A percentile compares a stretch with the other conserved stretches of the same genome.
Evolutionary conservation across 2,797 vertebrate species (phyloP).

Genomic region (Acropternis orthonyx): DNA sequence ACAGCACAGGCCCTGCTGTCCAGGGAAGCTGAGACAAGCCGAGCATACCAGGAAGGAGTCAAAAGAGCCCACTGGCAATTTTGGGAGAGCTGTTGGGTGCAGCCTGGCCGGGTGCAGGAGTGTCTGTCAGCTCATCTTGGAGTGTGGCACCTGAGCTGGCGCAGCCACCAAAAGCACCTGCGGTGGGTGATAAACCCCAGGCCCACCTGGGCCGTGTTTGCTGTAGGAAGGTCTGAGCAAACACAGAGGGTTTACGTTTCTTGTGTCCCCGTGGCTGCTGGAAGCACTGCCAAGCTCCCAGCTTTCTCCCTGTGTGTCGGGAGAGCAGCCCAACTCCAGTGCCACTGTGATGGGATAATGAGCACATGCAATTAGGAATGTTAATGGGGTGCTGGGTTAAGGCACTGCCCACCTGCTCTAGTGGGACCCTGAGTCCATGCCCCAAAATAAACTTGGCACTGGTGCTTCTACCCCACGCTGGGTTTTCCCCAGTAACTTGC

Average conservation of each 20-base stretch:
- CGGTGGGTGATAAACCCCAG: rapidly evolving
- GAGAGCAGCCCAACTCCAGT: background rate
- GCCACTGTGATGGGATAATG: rapidly evolving
- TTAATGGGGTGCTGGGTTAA: background rate
- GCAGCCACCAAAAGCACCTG: rapidly evolving
- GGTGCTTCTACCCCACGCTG: rapidly evolving
- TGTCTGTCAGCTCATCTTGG: background rate
- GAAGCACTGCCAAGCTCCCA: background rate
- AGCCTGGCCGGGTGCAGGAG: background rate
- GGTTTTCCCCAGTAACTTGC: background rate
- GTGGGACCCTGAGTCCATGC: background rate
- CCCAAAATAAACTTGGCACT: rapidly evolving
- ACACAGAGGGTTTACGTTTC: background rate
- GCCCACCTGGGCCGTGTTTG: background rate
- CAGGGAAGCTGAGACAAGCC: background rate
- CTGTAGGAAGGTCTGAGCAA: background rate
- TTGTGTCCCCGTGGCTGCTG: rapidly evolving
- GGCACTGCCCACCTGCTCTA: background rate
- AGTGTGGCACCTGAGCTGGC: background rate
- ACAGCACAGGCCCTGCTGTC: background rate
- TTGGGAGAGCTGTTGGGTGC: background rate
- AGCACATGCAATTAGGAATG: rapidly evolving
- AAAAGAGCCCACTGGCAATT: rapidly evolving
- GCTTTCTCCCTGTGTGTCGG: background rate
- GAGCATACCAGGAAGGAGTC: rapidly evolving